Percentiles rank a stretch among this genome's conserved stretches.
Evolutionary conservation across 2,113 vertebrate species (phyloP).

Genomic region (Vidua macroura): DNA sequence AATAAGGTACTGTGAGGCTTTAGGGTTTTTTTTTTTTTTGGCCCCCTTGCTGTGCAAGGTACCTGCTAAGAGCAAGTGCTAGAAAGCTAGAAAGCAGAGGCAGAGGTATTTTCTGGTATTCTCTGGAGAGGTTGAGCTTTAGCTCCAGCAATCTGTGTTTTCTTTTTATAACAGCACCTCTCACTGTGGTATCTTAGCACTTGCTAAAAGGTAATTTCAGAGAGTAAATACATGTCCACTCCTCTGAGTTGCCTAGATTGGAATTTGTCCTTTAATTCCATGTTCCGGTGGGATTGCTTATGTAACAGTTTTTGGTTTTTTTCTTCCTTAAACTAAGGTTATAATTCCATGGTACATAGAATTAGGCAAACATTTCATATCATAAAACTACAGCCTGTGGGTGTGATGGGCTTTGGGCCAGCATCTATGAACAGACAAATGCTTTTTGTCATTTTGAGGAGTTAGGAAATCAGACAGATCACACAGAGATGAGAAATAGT

Average conservation of each 20-base stretch:
- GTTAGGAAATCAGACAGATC: slow-evolving; percentile 34
- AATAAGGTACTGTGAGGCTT: background rate
- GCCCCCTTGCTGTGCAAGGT: background rate
- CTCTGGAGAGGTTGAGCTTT: background rate
- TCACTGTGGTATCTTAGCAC: background rate
- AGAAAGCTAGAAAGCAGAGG: slow-evolving; percentile 2
- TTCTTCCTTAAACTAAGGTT: slow-evolving; percentile 1
- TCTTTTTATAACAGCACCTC: slow-evolving; percentile 32
- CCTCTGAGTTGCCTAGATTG: slow-evolving; percentile 12
- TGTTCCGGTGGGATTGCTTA: slow-evolving; percentile 29
- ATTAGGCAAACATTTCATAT: slow-evolving; percentile 39
- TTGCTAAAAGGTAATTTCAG: slow-evolving; percentile 15
- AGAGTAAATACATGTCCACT: slow-evolving; percentile 1
- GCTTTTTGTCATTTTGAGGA: slow-evolving; percentile 38
- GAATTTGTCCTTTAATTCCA: slow-evolving; percentile 44
- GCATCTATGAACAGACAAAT: slow-evolving; percentile 33
- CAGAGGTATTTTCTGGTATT: background rate
- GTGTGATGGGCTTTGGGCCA: slow-evolving; percentile 48
- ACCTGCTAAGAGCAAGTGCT: background rate
- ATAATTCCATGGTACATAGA: slow-evolving; percentile 27
- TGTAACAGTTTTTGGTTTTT: background rate
- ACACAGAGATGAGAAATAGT: slow-evolving; percentile 17
- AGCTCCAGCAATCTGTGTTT: background rate
- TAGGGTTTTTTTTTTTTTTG: background rate
- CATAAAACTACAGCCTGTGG: slow-evolving; percentile 42